These are phyloP conservation scores for Vireo griseus DNA, from an alignment of 2,797 vertebrate genomes.

Conservation along the genomic window DNA sequence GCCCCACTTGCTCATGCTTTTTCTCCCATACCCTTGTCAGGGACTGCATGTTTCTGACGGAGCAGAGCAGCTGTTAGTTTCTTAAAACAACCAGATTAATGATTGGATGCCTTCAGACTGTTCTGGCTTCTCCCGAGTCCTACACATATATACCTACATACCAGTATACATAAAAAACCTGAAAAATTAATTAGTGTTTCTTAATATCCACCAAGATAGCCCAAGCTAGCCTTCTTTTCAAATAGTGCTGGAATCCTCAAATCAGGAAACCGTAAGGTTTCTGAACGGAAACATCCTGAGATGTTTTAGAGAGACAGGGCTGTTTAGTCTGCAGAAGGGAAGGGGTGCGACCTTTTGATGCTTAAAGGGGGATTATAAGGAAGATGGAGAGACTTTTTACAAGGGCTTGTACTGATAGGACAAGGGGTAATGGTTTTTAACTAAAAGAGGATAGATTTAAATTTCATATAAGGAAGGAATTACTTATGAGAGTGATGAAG, in stretches of 20 bases:
- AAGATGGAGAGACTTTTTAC: neutral
- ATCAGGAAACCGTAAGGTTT: neutral
- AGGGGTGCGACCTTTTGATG: neutral
- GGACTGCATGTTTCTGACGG: neutral
- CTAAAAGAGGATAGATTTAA: neutral
- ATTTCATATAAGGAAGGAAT: neutral
- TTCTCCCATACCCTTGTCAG: neutral
- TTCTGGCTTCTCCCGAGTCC: neutral
- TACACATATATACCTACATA: neutral
- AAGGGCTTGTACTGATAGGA: neutral
- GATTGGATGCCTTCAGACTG: neutral
- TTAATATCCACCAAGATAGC: neutral
- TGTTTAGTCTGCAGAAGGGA: neutral
- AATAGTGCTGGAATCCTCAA: neutral
- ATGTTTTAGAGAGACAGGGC: neutral
- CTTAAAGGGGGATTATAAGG: neutral
- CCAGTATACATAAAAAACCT: neutral
- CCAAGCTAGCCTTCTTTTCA: neutral
- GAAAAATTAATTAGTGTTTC: neutral
- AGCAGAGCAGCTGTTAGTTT: neutral
- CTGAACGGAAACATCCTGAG: neutral
- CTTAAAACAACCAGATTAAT: neutral
- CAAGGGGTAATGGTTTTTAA: neutral
- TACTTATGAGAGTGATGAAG: neutral
- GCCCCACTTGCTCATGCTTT: rapidly evolving